Evolutionary conservation across 1,140 invertebrate species (phyloP).

Genomic region (Pseudomyrmex cubaensis): DNA sequence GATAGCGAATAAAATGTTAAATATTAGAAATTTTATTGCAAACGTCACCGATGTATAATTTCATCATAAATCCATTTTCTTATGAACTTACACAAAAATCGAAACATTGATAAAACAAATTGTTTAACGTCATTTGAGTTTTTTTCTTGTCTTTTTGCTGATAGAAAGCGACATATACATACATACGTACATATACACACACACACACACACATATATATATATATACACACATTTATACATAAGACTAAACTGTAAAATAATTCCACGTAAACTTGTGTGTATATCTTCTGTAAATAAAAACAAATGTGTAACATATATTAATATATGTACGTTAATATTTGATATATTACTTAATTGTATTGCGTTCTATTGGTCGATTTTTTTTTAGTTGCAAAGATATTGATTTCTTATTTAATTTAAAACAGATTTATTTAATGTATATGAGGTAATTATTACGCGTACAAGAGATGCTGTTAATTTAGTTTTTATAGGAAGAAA

Average conservation of each 20-base stretch:
- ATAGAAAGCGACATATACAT: no score
- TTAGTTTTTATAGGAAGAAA: not conserved
- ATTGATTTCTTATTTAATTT: not conserved
- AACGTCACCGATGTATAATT: not conserved
- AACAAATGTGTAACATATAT: not conserved
- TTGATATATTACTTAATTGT: no score
- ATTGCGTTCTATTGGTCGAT: not conserved
- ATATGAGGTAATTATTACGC: no score
- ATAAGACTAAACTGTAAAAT: not conserved
- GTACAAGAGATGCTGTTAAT: not conserved
- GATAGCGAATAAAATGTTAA: not conserved
- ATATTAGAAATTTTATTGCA: not conserved
- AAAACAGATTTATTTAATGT: no score
- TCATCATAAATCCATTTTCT: not conserved
- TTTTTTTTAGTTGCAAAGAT: constrained; percentile 1
- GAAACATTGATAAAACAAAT: not conserved
- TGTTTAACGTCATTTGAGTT: no score
- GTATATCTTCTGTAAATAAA: constrained; percentile 5
- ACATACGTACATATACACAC: not conserved
- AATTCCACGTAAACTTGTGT: not conserved
- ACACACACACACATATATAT: not conserved
- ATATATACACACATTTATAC: not conserved
- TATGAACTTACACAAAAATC: not conserved
- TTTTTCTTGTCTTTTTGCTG: no score
- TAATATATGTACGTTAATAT: no score